Percentiles rank a stretch among this genome's conserved stretches.
phyloP scores from a whole-genome alignment of 2,113 vertebrate genomes.

The Castor canadensis region DNA sequence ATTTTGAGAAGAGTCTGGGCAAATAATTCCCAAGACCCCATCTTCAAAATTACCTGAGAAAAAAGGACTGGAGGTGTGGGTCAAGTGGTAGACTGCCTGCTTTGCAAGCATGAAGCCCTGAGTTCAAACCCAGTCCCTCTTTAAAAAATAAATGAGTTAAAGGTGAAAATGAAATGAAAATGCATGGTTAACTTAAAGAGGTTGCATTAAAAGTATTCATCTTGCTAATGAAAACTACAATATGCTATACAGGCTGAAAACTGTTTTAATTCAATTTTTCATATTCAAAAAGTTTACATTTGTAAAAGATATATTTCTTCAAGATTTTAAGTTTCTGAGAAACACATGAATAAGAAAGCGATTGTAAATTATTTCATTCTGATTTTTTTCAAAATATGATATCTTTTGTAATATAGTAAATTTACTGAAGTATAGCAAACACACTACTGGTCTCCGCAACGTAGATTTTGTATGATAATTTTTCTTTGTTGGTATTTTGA shows the following conservation, averaged over 20 bases:
- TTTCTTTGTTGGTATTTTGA: not conserved
- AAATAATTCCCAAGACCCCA: no score
- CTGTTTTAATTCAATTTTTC: not conserved
- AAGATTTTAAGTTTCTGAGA: not conserved
- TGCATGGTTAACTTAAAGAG: slow-evolving; percentile 75
- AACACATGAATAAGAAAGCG: not conserved
- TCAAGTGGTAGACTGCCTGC: no score
- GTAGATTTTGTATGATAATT: not conserved
- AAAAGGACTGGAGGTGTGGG: no score
- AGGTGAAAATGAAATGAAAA: slow-evolving; percentile 76
- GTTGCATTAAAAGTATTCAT: slow-evolving; percentile 57
- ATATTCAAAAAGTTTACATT: not conserved
- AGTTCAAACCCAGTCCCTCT: no score
- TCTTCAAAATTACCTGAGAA: no score
- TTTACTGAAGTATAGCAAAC: not conserved
- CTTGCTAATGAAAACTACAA: not conserved
- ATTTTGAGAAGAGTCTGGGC: no score
- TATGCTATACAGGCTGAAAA: not conserved
- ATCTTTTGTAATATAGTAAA: not conserved
- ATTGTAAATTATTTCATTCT: not conserved
- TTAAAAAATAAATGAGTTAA: slow-evolving; percentile 43
- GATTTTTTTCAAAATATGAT: not conserved
- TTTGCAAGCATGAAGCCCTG: no score
- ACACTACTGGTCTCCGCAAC: not conserved
- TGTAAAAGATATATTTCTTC: not conserved